Conservation (phyloP, 2,113 vertebrate genomes). For the Nanorana parkeri region DNA sequence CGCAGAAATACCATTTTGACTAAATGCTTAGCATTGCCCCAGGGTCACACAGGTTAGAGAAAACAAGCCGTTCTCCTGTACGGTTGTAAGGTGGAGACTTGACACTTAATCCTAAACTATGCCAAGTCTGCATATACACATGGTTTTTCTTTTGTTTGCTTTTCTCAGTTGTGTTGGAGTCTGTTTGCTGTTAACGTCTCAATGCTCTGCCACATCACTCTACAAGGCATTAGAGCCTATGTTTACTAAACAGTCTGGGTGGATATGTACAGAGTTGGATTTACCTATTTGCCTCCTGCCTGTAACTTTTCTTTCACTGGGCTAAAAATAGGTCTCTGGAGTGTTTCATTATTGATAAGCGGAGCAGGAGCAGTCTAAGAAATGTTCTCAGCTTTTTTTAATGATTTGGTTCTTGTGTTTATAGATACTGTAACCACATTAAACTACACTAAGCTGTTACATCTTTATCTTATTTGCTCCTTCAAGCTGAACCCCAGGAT, state of each 20-base stretch:
- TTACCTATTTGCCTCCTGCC: background rate
- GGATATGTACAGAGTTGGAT: constrained; percentile 1
- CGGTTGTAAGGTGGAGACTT: constrained; percentile 18
- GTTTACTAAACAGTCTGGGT: constrained; percentile 42
- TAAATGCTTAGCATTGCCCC: background rate
- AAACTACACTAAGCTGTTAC: background rate
- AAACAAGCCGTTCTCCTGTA: background rate
- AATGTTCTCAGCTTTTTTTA: background rate
- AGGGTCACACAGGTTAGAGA: background rate
- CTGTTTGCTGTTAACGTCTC: constrained; percentile 32
- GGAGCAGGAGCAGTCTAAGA: background rate
- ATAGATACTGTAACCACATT: background rate
- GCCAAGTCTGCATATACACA: background rate
- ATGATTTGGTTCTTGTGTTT: background rate
- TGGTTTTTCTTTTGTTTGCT: constrained; percentile 12
- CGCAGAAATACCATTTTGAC: too few species aligned
- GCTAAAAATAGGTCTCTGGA: constrained; percentile 38
- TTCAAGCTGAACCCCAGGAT: too few species aligned
- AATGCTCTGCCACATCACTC: constrained; percentile 35
- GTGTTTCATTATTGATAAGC: constrained; percentile 36
- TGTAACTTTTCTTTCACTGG: background rate
- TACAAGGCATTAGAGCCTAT: constrained; percentile 25
- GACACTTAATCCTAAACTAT: background rate
- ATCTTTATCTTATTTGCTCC: too few species aligned
- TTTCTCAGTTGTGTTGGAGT: constrained; percentile 33